phyloP scores from a whole-genome alignment of 2,797 vertebrate genomes.

The Sphenopsis melanotis region DNA sequence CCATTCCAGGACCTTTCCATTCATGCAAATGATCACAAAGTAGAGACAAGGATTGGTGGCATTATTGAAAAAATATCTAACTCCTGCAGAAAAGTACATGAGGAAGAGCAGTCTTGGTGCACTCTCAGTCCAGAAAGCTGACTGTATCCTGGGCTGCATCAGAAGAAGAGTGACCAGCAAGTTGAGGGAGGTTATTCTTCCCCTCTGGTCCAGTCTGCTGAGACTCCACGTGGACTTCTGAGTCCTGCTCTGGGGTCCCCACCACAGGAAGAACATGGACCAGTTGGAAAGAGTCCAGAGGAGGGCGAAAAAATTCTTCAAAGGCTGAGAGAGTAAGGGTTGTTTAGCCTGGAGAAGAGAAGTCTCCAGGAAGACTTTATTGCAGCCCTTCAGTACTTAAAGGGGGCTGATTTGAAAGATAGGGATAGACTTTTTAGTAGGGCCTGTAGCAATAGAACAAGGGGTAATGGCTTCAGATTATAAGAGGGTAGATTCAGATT shows the following conservation, averaged over 20 bases:
- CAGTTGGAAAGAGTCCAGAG: background rate
- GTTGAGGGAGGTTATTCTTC: background rate
- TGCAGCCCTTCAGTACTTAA: background rate
- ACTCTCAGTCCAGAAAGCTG: background rate
- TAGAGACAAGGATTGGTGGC: background rate
- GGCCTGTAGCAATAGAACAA: background rate
- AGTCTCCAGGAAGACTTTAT: background rate
- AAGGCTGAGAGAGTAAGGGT: background rate
- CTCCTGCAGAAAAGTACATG: background rate
- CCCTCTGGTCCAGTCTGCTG: background rate
- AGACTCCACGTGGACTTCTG: background rate
- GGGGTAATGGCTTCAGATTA: background rate
- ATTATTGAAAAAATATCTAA: background rate
- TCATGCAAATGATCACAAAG: background rate
- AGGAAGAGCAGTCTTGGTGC: background rate
- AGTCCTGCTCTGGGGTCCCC: background rate
- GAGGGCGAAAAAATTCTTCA: background rate
- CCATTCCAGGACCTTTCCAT: background rate
- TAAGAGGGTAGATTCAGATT: background rate
- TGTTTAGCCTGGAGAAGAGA: background rate
- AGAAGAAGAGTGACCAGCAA: background rate
- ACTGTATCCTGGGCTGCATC: accelerated
- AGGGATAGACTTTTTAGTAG: background rate
- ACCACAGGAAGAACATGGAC: background rate
- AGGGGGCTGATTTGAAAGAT: background rate